phyloP scores from a whole-genome alignment of 1,140 invertebrate genomes.

The Whitmania pigra region DNA sequence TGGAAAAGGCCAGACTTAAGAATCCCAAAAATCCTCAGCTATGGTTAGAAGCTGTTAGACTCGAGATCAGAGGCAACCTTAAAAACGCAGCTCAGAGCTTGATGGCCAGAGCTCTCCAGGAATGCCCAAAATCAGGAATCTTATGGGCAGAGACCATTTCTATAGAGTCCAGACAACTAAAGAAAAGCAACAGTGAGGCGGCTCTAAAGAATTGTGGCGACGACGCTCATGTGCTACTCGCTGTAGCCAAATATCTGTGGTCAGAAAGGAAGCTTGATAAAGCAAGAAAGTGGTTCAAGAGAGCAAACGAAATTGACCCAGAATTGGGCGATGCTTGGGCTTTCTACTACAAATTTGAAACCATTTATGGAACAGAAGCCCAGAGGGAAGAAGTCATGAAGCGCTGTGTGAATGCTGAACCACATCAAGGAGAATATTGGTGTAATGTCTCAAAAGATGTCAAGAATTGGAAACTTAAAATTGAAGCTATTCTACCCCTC shows the following conservation, averaged over 20 bases:
- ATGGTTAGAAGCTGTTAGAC: constrained; percentile 80
- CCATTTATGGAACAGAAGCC: constrained; percentile 77
- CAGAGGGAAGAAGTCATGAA: constrained; percentile 75
- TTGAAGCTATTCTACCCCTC: constrained; percentile 64
- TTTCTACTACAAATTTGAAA: constrained; percentile 93
- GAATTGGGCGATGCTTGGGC: constrained; percentile 97
- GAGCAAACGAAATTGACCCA: constrained; percentile 86
- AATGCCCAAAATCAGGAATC: constrained; percentile 82
- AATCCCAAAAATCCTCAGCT: constrained; percentile 79
- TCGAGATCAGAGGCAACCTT: constrained; percentile 52
- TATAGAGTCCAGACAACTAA: constrained; percentile 81
- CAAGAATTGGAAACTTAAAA: constrained; percentile 79
- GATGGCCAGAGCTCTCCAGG: constrained; percentile 77
- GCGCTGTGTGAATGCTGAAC: constrained; percentile 76
- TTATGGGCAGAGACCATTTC: constrained; percentile 97
- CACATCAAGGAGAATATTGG: constrained; percentile 92
- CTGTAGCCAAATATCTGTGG: constrained; percentile 91
- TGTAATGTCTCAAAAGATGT: constrained; percentile 86
- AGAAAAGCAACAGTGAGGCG: constrained; percentile 92
- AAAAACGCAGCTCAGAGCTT: constrained; percentile 78
- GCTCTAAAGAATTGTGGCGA: constrained; percentile 96
- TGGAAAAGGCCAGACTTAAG: constrained; percentile 80
- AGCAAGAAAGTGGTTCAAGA: constrained; percentile 91
- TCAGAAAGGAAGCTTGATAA: constrained; percentile 82
- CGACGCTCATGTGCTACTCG: constrained; percentile 84